Conservation (phyloP, 2,113 vertebrate genomes). For the Eurypyga helias region DNA sequence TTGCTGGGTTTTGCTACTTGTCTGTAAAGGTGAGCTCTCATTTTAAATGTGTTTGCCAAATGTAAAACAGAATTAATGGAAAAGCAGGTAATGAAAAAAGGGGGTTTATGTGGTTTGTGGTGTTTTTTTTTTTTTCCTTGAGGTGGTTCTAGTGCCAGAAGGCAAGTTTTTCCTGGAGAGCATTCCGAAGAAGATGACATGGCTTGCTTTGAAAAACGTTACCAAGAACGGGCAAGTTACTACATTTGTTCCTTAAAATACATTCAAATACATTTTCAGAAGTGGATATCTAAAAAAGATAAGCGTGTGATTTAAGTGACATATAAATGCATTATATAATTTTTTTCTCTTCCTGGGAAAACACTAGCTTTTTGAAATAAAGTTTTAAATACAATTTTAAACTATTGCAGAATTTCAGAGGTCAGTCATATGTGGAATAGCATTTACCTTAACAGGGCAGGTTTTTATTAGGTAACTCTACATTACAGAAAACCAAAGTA, state of each 20-base stretch:
- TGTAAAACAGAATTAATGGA: neutral
- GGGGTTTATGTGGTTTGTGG: no score
- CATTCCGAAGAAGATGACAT: conserved; percentile 76
- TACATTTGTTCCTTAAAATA: neutral
- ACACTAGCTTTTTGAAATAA: neutral
- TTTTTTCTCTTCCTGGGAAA: neutral
- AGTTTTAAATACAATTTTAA: neutral
- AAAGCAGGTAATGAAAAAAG: neutral
- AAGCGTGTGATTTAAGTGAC: neutral
- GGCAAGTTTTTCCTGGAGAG: conserved; percentile 55
- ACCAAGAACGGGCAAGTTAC: conserved; percentile 77
- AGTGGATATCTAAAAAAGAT: neutral
- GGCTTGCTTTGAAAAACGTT: conserved; percentile 80
- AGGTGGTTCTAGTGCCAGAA: conserved; percentile 52
- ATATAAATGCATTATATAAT: neutral
- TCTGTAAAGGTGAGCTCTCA: neutral
- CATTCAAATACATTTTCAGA: neutral
- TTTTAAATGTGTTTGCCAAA: neutral
- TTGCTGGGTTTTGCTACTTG: neutral
- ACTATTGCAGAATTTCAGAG: neutral
- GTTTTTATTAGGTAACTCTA: neutral
- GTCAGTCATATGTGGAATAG: neutral
- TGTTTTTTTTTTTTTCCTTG: neutral
- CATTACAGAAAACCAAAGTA: neutral
- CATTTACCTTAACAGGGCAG: neutral